Base-by-base conservation (phyloP, 2,797 vertebrate species). In the Enteromius afrohamiltoni region DNA sequence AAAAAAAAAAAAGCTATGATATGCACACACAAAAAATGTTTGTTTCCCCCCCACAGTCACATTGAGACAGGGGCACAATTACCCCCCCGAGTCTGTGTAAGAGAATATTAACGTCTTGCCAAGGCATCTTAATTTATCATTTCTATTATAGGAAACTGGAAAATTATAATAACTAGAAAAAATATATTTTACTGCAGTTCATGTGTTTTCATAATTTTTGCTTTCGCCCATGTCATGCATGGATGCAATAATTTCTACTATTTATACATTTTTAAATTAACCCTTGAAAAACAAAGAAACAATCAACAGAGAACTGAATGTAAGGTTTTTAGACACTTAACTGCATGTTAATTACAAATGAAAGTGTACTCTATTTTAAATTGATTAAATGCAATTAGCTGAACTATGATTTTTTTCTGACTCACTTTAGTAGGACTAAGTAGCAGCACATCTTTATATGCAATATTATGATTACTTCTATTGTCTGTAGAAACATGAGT, bases 31-130 rank as follows among this genome's bases (percentile, higher is more conserved):
- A 26, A 31, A 71, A 58, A 55, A 1, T 0, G 53, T 78, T 26
- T 19, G 29, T 26, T 79, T 42, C n/a, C 53, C 51, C 51, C 53
- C n/a, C 51, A 53, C 21, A 53, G 64, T 53, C 14, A 37, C 13
- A 37, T 67, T 53, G n/a, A 68, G 53, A 53, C 16, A n/a, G 19
- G 3, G 31, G 47, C 9, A 8, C 29, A n/a, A 7, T 34, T 34
- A 53, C 42, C 17, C 77, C 58, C 7, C 23, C 37, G 31, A 3
- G 8, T 29, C 23, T 31, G 40, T 45, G 23, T 23, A 47, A 34
- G 6, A 75, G 49, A 75, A 55, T 37, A 75, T 75, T 75, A 55
- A 37, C 0, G 13, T 75, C 31, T 55, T 55, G n/a, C n/a, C 49
- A 74, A 55, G 73, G 19, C 11, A 42, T 23, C 21, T 42, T 49